Base-by-base conservation (phyloP, 2,113 vertebrate genomes). In the Mola mola region DNA sequence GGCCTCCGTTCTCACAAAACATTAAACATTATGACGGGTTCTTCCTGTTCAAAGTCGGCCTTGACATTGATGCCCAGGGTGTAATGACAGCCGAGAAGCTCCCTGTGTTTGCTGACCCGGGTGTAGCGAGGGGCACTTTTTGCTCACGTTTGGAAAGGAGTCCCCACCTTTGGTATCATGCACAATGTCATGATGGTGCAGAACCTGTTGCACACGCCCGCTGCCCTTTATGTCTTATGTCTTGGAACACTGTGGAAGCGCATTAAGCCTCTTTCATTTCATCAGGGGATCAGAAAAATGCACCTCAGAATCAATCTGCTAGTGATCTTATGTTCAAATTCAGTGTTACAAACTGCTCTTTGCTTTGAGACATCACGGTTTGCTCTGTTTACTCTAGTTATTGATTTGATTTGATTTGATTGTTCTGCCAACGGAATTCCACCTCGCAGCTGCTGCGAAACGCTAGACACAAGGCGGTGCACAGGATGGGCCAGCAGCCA, bases 361-460 rank as follows among this genome's bases (percentile, higher is more conserved):
- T 5, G 21, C 25, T 78, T 57, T 58, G 42, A 73, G 51, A 53
- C 58, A 52, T 78, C 22, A 31, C 49, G 43, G 48, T 75, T 84
- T 66, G 42, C 25, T 20, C n/a, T 15, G 5, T 33, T 36, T 5
- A 4, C 31, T 33, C 12, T 33, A 11, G 9, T 34, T n/a, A 38
- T n/a, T n/a, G n/a, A n/a, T n/a, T n/a, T n/a, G n/a, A n/a, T n/a
- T n/a, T n/a, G 34, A 71, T 17, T 71, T 77, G 73, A 70, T 75
- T 83, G 74, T 79, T 85, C 86, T 78, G 72, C 72, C 73, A 81
- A 58, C 65, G 26, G 66, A 86, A 83, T 88, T 75, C 61, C 36
- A 68, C 82, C 80, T 86, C 38, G 31, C 41, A 67, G 66, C 71
- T 37, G 46, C 64, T 61, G 74, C 41, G 72, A 73, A 78, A 83